Evolutionary conservation across 1,140 invertebrate genomes (phyloP).

Genomic region (Teleogryllus occipitalis): DNA sequence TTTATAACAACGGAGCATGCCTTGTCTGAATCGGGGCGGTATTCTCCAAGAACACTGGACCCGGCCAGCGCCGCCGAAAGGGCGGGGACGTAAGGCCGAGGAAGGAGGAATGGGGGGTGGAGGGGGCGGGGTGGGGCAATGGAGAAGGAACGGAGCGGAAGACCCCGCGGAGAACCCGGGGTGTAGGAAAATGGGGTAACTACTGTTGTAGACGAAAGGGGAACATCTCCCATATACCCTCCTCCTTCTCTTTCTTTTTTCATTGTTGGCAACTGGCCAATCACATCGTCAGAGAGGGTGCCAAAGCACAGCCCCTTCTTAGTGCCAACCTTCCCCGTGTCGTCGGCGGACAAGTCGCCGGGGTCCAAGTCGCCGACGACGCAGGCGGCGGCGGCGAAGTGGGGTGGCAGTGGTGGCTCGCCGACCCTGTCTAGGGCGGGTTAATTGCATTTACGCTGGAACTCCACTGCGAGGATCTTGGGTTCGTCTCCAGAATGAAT

Average conservation of each 20-base stretch:
- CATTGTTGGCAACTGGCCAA: background rate
- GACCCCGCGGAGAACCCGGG: background rate
- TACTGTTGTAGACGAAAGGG: background rate
- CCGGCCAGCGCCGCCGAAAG: no score
- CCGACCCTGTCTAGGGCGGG: background rate
- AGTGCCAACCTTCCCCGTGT: background rate
- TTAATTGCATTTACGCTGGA: constrained; percentile 2
- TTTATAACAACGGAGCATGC: no score
- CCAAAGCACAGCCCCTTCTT: background rate
- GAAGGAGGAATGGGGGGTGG: no score
- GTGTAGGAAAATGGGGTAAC: background rate
- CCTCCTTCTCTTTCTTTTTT: background rate
- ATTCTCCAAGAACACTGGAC: no score
- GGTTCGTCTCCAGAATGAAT: background rate
- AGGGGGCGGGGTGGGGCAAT: background rate
- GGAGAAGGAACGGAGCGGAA: background rate
- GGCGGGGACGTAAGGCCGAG: no score
- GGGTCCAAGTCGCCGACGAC: background rate
- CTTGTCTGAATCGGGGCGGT: no score
- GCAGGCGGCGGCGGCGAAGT: no score
- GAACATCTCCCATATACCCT: background rate
- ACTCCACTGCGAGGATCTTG: background rate
- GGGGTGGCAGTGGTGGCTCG: background rate
- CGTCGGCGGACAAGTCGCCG: background rate
- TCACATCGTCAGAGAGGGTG: constrained; percentile 3